A percentile compares a stretch with the other conserved stretches of the same genome.
Conservation (phyloP, 2,888 invertebrate species). For the Heliconius ethilla region DNA sequence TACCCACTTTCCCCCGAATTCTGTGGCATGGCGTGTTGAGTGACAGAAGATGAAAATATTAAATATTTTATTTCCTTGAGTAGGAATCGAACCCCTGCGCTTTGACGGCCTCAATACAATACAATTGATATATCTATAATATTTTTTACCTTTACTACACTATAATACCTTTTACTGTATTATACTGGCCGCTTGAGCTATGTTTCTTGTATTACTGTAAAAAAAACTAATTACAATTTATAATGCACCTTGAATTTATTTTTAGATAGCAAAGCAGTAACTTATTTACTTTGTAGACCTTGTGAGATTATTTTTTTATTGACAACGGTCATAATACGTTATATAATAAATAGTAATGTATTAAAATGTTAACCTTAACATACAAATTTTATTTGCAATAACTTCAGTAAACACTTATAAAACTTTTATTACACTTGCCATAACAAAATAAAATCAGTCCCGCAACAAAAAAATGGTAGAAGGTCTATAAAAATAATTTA, state of each 20-base stretch:
- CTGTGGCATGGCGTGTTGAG: too few relatives aligned
- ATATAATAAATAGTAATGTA: conserved; percentile 35
- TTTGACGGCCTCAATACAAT: too few relatives aligned
- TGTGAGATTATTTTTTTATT: conserved; percentile 37
- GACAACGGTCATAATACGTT: conserved; percentile 32
- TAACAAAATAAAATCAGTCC: not conserved
- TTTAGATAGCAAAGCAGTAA: conserved; percentile 26
- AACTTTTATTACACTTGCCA: conserved; percentile 12
- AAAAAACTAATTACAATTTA: conserved; percentile 11
- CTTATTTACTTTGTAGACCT: conserved; percentile 33
- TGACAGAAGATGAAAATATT: too few relatives aligned
- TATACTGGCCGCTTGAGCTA: not conserved
- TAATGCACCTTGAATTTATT: conserved; percentile 26
- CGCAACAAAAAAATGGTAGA: not conserved
- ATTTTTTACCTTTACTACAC: too few relatives aligned
- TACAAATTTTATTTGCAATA: conserved; percentile 18
- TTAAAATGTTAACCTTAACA: conserved; percentile 36
- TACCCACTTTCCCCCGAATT: too few relatives aligned
- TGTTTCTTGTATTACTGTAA: not conserved
- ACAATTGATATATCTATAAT: too few relatives aligned
- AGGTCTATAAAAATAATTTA: not conserved
- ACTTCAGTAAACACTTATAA: conserved; percentile 3
- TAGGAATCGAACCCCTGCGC: too few relatives aligned
- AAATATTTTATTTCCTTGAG: too few relatives aligned
- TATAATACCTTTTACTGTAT: not conserved